These are phyloP conservation scores for Glaucidium brasilianum DNA, from an alignment of 2,113 vertebrate genomes.

Conservation along the genomic window DNA sequence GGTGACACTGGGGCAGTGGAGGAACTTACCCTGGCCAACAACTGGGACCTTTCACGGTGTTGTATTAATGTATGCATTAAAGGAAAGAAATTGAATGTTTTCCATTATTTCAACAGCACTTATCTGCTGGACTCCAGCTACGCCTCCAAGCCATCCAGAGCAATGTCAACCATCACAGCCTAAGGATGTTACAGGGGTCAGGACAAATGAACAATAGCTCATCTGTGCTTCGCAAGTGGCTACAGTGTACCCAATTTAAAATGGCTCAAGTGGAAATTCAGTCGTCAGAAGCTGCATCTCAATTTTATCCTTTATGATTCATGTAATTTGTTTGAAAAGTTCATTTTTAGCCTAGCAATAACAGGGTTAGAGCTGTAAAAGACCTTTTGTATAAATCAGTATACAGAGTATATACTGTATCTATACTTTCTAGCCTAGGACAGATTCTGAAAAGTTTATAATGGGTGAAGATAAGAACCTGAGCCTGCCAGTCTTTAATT, in stretches of 20 bases:
- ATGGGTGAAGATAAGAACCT: constrained; percentile 10
- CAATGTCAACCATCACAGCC: constrained; percentile 92
- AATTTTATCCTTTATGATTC: constrained; percentile 96
- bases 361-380: constrained; percentile 71
- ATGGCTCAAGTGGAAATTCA: constrained; percentile 99
- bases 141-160: constrained; percentile 98
- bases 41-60: not conserved
- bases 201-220: constrained; percentile 78
- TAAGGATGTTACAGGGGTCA: constrained; percentile 80
- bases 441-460: constrained; percentile 38
- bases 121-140: constrained; percentile 94
- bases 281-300: constrained; percentile 96
- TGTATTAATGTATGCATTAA: not conserved
- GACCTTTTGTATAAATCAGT: constrained; percentile 67
- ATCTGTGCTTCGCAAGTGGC: constrained; percentile 92
- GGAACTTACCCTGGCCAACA: not conserved
- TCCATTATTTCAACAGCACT: constrained; percentile 79
- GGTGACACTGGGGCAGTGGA: not conserved
- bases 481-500: not conserved
- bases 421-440: constrained; percentile 72
- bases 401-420: constrained; percentile 57
- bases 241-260: constrained; percentile 97
- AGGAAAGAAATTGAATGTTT: not conserved
- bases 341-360: constrained; percentile 80
- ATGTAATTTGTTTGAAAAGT: constrained; percentile 42